Percentiles rank a stretch among this genome's conserved stretches.
Evolutionary conservation across 2,888 invertebrate species (phyloP).

Genomic region (Andrena praecox): DNA sequence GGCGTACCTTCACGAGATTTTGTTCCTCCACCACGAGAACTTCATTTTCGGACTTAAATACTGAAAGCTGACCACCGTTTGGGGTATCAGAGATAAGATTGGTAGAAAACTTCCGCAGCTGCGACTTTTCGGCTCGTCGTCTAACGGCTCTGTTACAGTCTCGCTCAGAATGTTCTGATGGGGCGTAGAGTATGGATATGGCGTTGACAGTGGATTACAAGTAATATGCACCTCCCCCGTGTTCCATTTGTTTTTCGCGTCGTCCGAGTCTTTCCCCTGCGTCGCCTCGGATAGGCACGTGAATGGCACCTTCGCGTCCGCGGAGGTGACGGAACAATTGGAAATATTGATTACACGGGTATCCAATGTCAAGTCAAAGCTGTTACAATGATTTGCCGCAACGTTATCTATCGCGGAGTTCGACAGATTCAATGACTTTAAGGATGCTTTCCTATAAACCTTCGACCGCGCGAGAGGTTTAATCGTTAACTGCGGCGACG

Average conservation of each 20-base stretch:
- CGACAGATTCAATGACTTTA: conserved; percentile 69
- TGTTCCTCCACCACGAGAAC: conserved; percentile 89
- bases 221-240: conserved; percentile 77
- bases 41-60: conserved; percentile 86
- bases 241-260: conserved; percentile 70
- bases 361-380: conserved; percentile 39
- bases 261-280: conserved; percentile 38
- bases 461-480: conserved; percentile 77
- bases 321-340: conserved; percentile 58
- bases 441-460: conserved; percentile 81
- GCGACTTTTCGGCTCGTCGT: conserved; percentile 76
- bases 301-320: conserved; percentile 41
- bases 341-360: conserved; percentile 68
- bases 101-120: conserved; percentile 82
- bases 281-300: conserved; percentile 27
- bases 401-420: conserved; percentile 36
- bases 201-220: conserved; percentile 80
- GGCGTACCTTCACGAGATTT: conserved; percentile 88
- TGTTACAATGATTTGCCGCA: conserved; percentile 37
- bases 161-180: conserved; percentile 67
- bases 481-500: conserved; percentile 78
- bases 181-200: conserved; percentile 81
- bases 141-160: conserved; percentile 62
- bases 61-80: conserved; percentile 82
- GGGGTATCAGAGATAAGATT: conserved; percentile 81